Conservation (phyloP, 1,140 invertebrate species). For the Lordiphosa stackelbergi region DNA sequence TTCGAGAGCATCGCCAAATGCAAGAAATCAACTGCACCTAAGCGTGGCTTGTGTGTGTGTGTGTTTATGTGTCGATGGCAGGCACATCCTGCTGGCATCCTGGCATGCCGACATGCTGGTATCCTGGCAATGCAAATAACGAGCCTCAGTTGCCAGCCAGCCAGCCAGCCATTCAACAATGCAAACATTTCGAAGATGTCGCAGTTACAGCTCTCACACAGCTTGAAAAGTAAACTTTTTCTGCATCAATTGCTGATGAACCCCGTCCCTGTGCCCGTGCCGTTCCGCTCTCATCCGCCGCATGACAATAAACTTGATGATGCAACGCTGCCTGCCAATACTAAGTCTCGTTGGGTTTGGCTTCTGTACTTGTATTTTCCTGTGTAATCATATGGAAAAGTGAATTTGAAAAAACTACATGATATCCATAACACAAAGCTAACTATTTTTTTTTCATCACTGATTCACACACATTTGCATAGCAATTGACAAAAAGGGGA, state of each 20-base stretch:
- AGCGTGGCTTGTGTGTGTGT: conserved; percentile 24
- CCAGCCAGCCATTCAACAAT: conserved; percentile 35
- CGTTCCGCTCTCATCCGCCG: conserved; percentile 7
- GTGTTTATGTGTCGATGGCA: conserved; percentile 42
- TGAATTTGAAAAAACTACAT: conserved; percentile 75
- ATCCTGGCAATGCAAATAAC: conserved; percentile 69
- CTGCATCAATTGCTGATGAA: conserved; percentile 70
- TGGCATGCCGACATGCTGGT: conserved; percentile 32
- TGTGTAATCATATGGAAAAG: conserved; percentile 75
- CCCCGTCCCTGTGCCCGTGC: conserved; percentile 22
- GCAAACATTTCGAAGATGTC: conserved; percentile 55
- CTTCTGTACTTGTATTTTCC: conserved; percentile 56
- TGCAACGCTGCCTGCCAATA: conserved; percentile 42
- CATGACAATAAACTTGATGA: conserved; percentile 38
- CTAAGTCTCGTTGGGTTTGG: conserved; percentile 23
- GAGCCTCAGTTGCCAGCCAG: conserved; percentile 26
- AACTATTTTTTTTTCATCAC: conserved; percentile 1
- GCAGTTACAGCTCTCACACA: conserved; percentile 30
- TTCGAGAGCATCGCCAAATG: conserved; percentile 59
- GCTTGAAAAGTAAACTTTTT: conserved; percentile 65
- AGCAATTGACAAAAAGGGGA: conserved; percentile 39
- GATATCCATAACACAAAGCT: conserved; percentile 47
- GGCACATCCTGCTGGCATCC: conserved; percentile 42
- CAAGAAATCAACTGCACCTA: conserved; percentile 69
- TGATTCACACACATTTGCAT: conserved; percentile 56